Evolutionary conservation across 2,113 vertebrate species (phyloP).

Genomic region (Pandion haliaetus): DNA sequence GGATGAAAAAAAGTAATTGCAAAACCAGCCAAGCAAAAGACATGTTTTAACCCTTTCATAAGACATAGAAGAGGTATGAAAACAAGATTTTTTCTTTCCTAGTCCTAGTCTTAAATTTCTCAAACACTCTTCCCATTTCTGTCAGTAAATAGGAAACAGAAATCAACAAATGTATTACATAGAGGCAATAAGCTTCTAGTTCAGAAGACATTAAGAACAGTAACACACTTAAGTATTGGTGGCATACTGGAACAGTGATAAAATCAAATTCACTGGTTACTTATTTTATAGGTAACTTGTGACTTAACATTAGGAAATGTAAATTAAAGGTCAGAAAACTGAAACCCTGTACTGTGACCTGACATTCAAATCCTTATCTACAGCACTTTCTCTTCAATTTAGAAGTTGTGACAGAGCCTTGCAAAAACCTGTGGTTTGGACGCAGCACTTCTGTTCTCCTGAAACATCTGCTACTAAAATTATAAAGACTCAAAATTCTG

Average conservation of each 20-base stretch:
- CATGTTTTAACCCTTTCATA: not conserved
- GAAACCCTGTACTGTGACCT: not conserved
- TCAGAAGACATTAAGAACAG: not conserved
- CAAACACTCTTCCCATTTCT: not conserved
- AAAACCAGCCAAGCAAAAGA: not conserved
- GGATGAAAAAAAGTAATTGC: not conserved
- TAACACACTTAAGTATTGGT: not conserved
- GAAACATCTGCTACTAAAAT: not conserved
- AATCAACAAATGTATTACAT: not conserved
- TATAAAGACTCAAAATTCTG: not conserved
- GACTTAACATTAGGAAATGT: not conserved
- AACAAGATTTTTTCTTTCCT: not conserved
- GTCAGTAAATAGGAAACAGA: not conserved
- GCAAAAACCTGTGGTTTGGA: not conserved
- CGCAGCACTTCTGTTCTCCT: not conserved
- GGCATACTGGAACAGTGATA: not conserved
- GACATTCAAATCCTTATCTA: not conserved
- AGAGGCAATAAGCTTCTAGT: not conserved
- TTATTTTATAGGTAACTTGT: not conserved
- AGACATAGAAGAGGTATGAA: not conserved
- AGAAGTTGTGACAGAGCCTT: not conserved
- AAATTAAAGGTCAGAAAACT: not conserved
- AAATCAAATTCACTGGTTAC: not conserved
- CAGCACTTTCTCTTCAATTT: not conserved
- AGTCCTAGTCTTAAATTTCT: not conserved